Conservation (phyloP, 2,113 vertebrate species). For the Onychostruthus taczanowskii region DNA sequence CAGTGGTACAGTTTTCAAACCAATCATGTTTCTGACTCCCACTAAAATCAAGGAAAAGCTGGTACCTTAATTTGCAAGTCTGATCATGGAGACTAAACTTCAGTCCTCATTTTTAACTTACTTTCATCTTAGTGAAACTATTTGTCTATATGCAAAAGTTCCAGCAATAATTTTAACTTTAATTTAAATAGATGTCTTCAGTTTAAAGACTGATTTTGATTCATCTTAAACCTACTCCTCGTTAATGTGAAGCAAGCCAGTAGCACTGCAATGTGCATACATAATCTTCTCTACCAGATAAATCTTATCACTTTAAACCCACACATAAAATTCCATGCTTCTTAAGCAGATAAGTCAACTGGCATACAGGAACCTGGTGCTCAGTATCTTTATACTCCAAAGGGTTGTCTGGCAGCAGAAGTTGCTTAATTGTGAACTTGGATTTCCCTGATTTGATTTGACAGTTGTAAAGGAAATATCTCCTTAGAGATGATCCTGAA, state of each 20-base stretch:
- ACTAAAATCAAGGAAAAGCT: background rate
- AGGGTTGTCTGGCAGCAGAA: background rate
- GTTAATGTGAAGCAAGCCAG: background rate
- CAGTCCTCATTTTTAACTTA: background rate
- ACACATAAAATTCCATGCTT: background rate
- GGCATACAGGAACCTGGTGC: background rate
- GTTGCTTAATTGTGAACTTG: background rate
- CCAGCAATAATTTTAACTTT: background rate
- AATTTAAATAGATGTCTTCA: background rate
- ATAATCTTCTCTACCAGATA: background rate
- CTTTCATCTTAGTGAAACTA: background rate
- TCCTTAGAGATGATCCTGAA: conserved; percentile 39
- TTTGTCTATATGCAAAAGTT: background rate
- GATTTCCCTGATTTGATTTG: background rate
- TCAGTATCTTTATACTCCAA: background rate
- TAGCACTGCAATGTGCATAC: background rate
- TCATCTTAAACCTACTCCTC: background rate
- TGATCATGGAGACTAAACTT: background rate
- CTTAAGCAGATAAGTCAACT: background rate
- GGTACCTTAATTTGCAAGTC: background rate
- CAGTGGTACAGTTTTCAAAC: background rate
- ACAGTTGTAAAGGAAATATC: background rate
- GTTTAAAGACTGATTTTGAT: background rate
- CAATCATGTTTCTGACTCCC: background rate
- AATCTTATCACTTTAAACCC: background rate